Percentiles rank a stretch among this genome's conserved stretches.
Evolutionary conservation across 1,140 invertebrate species (phyloP).

Genomic region (Diachasmimorpha longicaudata): DNA sequence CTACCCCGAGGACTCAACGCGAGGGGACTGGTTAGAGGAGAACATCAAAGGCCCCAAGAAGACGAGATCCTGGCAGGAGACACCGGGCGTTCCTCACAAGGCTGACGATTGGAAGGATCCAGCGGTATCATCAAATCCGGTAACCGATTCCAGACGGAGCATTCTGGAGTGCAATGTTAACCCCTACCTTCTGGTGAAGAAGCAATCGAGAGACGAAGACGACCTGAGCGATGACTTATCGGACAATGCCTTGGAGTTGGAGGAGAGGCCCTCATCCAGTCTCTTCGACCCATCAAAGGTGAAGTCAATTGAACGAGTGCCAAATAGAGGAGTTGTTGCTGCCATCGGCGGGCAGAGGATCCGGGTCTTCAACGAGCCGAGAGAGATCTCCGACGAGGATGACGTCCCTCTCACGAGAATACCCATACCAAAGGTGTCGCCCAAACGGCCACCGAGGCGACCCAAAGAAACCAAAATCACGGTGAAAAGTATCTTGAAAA

Average conservation of each 20-base stretch:
- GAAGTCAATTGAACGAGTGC: conserved; percentile 58
- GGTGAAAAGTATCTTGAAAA: conserved; percentile 64
- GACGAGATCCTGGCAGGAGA: conserved; percentile 37
- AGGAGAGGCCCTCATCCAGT: conserved; percentile 34
- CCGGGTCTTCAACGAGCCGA: conserved; percentile 55
- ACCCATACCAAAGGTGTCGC: conserved; percentile 58
- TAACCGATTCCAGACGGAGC: conserved; percentile 64
- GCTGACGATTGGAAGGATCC: conserved; percentile 18
- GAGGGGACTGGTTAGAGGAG: conserved; percentile 37
- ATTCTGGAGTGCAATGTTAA: conserved; percentile 86
- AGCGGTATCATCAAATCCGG: background rate
- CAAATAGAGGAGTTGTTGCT: conserved; percentile 49
- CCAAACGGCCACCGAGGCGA: conserved; percentile 57
- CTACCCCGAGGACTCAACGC: conserved; percentile 10
- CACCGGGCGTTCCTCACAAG: background rate
- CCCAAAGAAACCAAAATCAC: conserved; percentile 50
- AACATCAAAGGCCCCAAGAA: conserved; percentile 18
- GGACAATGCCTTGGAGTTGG: conserved; percentile 61
- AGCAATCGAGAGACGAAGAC: conserved; percentile 50
- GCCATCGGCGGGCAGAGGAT: conserved; percentile 62
- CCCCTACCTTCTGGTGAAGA: conserved; percentile 80
- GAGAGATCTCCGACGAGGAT: conserved; percentile 50
- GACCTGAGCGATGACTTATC: conserved; percentile 62
- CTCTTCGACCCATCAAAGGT: conserved; percentile 43
- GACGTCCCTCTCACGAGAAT: conserved; percentile 47